Evolutionary conservation across 1,140 invertebrate genomes (phyloP), one percentile per base, ranked within the genome.

Genomic region (Philotrypesis tridentata): DNA sequence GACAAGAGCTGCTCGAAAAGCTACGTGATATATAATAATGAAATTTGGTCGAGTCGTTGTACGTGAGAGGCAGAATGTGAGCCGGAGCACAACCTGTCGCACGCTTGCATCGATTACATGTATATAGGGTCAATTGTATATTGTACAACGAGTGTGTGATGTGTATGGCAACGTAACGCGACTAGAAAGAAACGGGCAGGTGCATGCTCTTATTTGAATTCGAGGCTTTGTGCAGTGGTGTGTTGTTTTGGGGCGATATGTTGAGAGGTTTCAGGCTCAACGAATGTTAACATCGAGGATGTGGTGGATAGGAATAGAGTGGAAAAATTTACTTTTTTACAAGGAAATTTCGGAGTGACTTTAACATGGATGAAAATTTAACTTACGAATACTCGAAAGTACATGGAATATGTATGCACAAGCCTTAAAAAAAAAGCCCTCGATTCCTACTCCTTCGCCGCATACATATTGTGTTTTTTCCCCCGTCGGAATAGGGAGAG

Each of bases 101-200:
- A 37, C 29, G 60, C 60, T 65, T 6, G 29, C 74, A 76, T 61
- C 61, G 74, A 65, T 76, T 63, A n/a, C n/a, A n/a, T n/a, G n/a
- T n/a, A n/a, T n/a, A 27, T 67, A 27, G 29, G 14, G 6, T 37
- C 71, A 23, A 55, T 74, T 55, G 43, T 74, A 55, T 60, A 55
- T 60, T 31, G 7, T 68, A 68, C 17, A 2, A 68, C 11, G 9
- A 27, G n/a, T 11, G 55, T 17, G 55, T n/a, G 2, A 11, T 17
- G 55, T 60, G 55, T n/a, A 60, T 60, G 12, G 14, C 55, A 60
- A n/a, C 55, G 14, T n/a, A 17, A 70, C 31, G 29, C 11, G 29
- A 12, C 4, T 17, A 33, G 5, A 70, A 37, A 70, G 67, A 25
- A 37, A 70, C 8, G 17, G 29, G 67, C 12, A 23, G 33, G 67